Evolutionary conservation across 2,888 invertebrate genomes (phyloP).

Genomic region (Apamea crenata): DNA sequence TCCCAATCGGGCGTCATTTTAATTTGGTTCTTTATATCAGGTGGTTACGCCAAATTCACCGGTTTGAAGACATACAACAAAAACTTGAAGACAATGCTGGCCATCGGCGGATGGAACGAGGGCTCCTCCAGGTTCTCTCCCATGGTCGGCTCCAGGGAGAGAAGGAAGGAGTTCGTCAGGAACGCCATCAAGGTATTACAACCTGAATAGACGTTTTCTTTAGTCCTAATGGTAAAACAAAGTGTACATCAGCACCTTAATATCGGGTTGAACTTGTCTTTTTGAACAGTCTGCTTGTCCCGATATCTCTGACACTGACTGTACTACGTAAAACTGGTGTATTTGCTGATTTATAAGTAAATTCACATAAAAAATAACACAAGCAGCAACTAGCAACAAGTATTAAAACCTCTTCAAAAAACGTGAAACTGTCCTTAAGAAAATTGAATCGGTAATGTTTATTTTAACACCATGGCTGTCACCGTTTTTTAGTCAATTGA

Average conservation of each 20-base stretch:
- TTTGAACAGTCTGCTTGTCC: background rate
- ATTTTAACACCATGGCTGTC: background rate
- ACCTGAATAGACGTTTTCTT: no score
- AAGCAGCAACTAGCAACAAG: background rate
- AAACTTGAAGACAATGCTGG: slow-evolving; percentile 96
- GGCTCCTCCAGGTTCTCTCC: slow-evolving; percentile 96
- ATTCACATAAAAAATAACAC: no score
- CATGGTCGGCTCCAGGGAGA: slow-evolving; percentile 95
- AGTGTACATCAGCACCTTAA: background rate
- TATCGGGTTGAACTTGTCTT: background rate
- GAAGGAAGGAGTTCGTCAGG: slow-evolving; percentile 95
- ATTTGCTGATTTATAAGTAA: background rate
- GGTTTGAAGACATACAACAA: slow-evolving; percentile 98
- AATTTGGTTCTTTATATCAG: slow-evolving; percentile 81
- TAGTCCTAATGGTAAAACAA: background rate
- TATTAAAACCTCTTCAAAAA: background rate
- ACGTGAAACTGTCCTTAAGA: background rate
- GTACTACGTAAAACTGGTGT: background rate
- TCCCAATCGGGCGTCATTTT: slow-evolving; percentile 13
- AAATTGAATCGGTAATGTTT: background rate
- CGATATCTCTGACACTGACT: background rate
- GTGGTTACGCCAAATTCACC: slow-evolving; percentile 98
- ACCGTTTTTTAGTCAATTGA: background rate
- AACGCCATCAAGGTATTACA: slow-evolving; percentile 93
- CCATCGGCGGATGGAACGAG: slow-evolving; percentile 98